phyloP scores from a whole-genome alignment of 2,113 vertebrate species.

The Vicugna pacos region DNA sequence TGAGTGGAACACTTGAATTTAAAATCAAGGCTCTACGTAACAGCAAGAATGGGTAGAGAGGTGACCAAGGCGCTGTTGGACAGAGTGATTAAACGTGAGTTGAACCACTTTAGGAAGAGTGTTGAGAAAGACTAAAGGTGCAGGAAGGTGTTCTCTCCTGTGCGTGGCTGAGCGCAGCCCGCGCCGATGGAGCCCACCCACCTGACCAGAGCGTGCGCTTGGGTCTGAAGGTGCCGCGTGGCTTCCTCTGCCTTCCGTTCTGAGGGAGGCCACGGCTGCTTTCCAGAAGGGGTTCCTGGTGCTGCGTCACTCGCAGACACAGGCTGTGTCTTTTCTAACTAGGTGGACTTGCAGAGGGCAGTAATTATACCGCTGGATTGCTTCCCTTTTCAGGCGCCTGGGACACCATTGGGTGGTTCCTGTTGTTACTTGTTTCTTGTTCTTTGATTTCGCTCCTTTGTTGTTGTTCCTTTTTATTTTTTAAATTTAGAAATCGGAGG shows the following conservation, averaged over 20 bases:
- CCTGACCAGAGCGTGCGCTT: rapidly evolving
- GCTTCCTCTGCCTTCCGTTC: too few relatives aligned
- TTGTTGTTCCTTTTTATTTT: neutral
- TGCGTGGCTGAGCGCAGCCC: rapidly evolving
- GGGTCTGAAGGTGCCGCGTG: neutral
- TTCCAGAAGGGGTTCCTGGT: too few relatives aligned
- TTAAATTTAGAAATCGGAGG: neutral
- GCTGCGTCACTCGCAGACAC: rapidly evolving
- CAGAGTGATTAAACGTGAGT: too few relatives aligned
- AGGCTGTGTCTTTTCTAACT: neutral
- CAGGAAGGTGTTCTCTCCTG: neutral
- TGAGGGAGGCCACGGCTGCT: rapidly evolving
- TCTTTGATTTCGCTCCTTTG: neutral
- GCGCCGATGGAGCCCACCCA: rapidly evolving
- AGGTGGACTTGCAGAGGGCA: neutral
- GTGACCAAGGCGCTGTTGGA: too few relatives aligned
- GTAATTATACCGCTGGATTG: rapidly evolving
- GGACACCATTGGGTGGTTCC: rapidly evolving
- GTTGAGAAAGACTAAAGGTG: too few relatives aligned
- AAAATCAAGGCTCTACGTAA: neutral
- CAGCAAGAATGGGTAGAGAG: rapidly evolving
- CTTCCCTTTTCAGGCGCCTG: neutral
- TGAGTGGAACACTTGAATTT: neutral
- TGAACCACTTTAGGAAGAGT: too few relatives aligned
- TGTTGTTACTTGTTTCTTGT: neutral